phyloP scores from a whole-genome alignment of 1,140 invertebrate genomes.

The Papilio aristodemus region DNA sequence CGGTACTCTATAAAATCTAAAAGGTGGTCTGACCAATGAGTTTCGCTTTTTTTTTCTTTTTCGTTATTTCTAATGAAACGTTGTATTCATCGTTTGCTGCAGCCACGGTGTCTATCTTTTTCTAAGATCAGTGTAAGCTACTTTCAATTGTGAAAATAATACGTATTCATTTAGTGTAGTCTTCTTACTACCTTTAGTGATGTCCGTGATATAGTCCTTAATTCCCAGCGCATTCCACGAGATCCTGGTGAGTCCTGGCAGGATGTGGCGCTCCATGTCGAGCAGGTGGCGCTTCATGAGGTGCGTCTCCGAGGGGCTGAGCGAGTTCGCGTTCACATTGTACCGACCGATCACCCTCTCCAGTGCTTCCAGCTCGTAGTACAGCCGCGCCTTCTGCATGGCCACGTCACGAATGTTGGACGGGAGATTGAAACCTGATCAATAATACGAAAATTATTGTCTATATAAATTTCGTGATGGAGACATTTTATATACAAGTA shows the following conservation, averaged over 20 bases:
- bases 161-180: not conserved
- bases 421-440: constrained; percentile 85
- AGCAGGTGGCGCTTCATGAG: constrained; percentile 85
- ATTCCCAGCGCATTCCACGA: constrained; percentile 93
- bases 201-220: constrained; percentile 83
- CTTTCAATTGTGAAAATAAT: no score
- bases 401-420: constrained; percentile 84
- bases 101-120: no score
- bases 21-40: no score
- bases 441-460: not conserved
- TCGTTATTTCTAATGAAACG: no score
- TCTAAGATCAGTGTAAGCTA: no score
- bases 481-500: no score
- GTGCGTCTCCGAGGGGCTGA: constrained; percentile 84
- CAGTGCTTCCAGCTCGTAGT: constrained; percentile 83
- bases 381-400: constrained; percentile 85
- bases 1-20: no score
- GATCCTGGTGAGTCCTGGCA: constrained; percentile 88
- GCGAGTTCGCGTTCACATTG: constrained; percentile 80
- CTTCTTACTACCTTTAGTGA: constrained; percentile 62
- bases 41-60: no score
- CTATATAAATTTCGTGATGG: not conserved
- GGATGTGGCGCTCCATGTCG: constrained; percentile 88
- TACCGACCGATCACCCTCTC: constrained; percentile 83
- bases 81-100: no score